Evolutionary conservation across 1,140 invertebrate genomes (phyloP).

Genomic region (Zaprionus lachaisei): DNA sequence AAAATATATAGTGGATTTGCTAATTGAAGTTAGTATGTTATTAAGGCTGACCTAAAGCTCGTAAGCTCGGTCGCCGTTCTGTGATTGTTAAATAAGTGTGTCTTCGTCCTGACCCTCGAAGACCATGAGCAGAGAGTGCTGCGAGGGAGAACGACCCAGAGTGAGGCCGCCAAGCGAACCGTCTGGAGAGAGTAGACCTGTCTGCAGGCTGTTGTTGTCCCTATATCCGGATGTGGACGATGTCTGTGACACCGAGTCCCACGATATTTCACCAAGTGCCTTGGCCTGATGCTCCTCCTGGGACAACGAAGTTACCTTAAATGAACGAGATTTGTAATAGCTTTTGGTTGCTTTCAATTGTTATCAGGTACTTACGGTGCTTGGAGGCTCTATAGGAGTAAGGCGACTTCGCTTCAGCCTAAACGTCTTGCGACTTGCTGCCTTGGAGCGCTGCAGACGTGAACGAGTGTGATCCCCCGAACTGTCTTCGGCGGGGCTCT

Average conservation of each 20-base stretch:
- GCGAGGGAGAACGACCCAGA: slow-evolving; percentile 86
- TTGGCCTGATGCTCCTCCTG: slow-evolving; percentile 74
- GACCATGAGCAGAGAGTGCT: slow-evolving; percentile 88
- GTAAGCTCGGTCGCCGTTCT: slow-evolving; percentile 78
- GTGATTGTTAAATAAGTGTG: slow-evolving; percentile 88
- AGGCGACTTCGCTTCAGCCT: slow-evolving; percentile 91
- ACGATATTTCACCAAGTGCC: slow-evolving; percentile 87
- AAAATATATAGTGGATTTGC: slow-evolving; percentile 5
- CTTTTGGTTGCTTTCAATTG: not conserved
- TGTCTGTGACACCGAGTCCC: slow-evolving; percentile 91
- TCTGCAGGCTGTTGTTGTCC: slow-evolving; percentile 87
- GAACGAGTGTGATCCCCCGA: slow-evolving; percentile 87
- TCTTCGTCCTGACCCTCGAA: slow-evolving; percentile 91
- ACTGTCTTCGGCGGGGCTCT: slow-evolving; percentile 89
- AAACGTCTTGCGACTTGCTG: slow-evolving; percentile 97
- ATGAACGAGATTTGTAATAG: slow-evolving; percentile 55
- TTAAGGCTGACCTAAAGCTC: slow-evolving; percentile 61
- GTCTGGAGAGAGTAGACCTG: slow-evolving; percentile 86
- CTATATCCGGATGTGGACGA: slow-evolving; percentile 93
- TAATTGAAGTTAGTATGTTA: not conserved
- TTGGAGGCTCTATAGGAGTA: slow-evolving; percentile 75
- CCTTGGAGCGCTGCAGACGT: slow-evolving; percentile 95
- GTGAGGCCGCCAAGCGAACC: slow-evolving; percentile 79
- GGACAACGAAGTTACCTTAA: slow-evolving; percentile 72
- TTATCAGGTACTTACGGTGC: slow-evolving; percentile 65